These are phyloP conservation scores for Pachypsylla venusta DNA, from an alignment of 1,140 invertebrate genomes.

Conservation along the genomic window DNA sequence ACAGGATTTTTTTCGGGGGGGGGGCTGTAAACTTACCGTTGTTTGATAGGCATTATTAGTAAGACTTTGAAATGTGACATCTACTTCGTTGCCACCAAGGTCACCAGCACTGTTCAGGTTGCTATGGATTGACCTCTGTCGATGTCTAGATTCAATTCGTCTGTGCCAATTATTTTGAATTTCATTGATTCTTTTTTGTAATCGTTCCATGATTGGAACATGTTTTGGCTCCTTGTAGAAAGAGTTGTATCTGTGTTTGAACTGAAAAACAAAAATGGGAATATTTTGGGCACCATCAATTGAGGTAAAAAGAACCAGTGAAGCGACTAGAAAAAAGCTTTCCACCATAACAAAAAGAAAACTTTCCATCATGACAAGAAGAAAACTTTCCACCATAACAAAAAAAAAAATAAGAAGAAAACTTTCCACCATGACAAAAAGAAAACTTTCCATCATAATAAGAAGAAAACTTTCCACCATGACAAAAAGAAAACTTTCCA, in stretches of 20 bases:
- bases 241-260: conserved; percentile 3
- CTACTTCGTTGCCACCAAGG: background rate
- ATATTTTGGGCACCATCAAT: too few species aligned
- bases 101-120: background rate
- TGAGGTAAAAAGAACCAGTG: too few species aligned
- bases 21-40: background rate
- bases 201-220: conserved; percentile 4
- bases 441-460: too few species aligned
- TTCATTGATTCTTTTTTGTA: background rate
- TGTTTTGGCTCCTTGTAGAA: background rate
- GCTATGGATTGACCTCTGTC: background rate
- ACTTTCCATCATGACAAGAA: too few species aligned
- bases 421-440: too few species aligned
- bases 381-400: too few species aligned
- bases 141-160: background rate
- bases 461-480: too few species aligned
- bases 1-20: too few species aligned
- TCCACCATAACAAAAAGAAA: too few species aligned
- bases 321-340: too few species aligned
- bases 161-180: background rate
- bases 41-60: conserved; percentile 7
- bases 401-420: too few species aligned
- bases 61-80: background rate
- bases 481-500: too few species aligned
- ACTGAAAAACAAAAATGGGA: conserved; percentile 8